Base-by-base conservation (phyloP, 1,140 invertebrate genomes). In the Drosophila grimshawi region DNA sequence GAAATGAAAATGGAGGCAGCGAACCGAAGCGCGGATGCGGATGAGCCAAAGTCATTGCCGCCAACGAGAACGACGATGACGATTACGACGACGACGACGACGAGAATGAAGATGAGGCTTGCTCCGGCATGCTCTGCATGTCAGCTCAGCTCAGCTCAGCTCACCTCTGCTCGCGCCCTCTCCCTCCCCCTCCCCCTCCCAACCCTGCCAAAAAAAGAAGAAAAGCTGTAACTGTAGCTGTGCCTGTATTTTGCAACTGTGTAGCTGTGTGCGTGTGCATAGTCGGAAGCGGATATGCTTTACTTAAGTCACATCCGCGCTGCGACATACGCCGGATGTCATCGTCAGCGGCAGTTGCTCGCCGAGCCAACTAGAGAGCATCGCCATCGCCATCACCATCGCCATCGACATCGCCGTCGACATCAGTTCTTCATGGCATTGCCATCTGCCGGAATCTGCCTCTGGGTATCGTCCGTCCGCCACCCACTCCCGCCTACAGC, bases 231-330 rank as follows among this genome's bases (percentile, higher is more conserved):
- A 0, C 29, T 66, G 30, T 45, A 49, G 29, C 49, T 56, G 5
- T 68, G n/a, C 10, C 11, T 32, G 8, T 52, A 19, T 52, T 30
- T 32, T 45, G 37, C 35, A 46, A 35, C 30, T 66, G 45, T 73
- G 35, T 56, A 4, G 48, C 33, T 56, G 35, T 79, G 67, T 78
- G 66, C 62, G 72, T 78, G 72, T 72, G 72, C 55, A 57, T 70
- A 81, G 82, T 77, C 88, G 88, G 89, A 91, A 91, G 77, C 90
- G 90, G 90, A 91, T 91, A 88, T 90, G 82, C 80, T 90, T 90
- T 81, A 91, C 86, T 91, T 91, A 91, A 81, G 82, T 90, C 78
- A 77, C 79, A 79, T 90, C 85, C 85, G 85, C 77, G 73, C 78
- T 81, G 80, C 85, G 85, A 85, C 83, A 89, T 74, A 88, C 83